Percentiles rank a stretch among this genome's conserved stretches.
Conservation (phyloP, 1,140 invertebrate species). For the Lordiphosa stackelbergi region DNA sequence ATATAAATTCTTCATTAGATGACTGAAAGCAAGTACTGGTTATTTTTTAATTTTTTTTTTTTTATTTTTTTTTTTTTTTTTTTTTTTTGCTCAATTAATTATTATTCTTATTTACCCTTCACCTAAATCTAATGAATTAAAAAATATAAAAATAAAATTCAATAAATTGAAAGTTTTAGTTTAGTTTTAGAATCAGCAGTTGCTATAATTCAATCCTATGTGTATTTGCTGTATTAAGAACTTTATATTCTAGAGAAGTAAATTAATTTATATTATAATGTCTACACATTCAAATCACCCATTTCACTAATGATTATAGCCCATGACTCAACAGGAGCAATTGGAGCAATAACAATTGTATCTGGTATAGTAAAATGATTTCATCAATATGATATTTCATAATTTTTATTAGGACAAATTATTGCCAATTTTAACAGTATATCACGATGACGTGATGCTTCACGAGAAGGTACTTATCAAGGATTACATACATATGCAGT, state of each 20-base stretch:
- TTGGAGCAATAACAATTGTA: conserved; percentile 43
- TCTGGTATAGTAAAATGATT: conserved; percentile 71
- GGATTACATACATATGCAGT: conserved; percentile 75
- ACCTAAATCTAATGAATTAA: conserved; percentile 53
- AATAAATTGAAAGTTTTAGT: conserved; percentile 79
- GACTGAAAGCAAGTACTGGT: conserved; percentile 81
- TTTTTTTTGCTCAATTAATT: conserved; percentile 78
- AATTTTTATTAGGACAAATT: conserved; percentile 78
- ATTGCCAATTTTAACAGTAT: conserved; percentile 78
- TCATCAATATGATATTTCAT: conserved; percentile 75
- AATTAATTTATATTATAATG: too few species aligned
- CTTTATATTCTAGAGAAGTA: too few species aligned
- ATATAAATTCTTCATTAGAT: conserved; percentile 80
- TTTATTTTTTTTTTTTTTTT: conserved; percentile 78
- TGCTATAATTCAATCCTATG: too few species aligned
- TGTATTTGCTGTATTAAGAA: too few species aligned
- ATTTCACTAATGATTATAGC: conserved; percentile 79
- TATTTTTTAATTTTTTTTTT: conserved; percentile 80
- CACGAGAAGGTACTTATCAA: conserved; percentile 80
- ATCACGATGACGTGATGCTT: conserved; percentile 83
- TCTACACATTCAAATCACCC: conserved; percentile 77
- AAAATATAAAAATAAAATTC: conserved; percentile 72
- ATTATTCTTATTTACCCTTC: conserved; percentile 72
- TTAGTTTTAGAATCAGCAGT: conserved; percentile 78
- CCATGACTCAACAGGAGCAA: conserved; percentile 53